Conservation (phyloP, 2,113 vertebrate species). For the Sisor rabdophorus region DNA sequence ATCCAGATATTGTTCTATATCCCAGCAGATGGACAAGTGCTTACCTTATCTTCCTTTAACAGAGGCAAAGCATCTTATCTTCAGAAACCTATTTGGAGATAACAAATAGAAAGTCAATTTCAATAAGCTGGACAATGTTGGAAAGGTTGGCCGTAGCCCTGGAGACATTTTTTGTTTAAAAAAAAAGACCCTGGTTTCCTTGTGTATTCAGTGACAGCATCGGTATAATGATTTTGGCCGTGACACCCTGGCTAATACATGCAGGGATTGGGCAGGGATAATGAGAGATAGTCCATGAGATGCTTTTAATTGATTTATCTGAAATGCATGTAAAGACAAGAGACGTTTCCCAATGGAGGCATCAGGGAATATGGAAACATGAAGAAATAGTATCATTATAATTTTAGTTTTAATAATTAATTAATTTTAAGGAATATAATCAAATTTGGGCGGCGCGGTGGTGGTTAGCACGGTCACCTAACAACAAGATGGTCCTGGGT, state of each 20-base stretch:
- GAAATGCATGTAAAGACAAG: not conserved
- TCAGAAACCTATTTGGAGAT: slow-evolving; percentile 22
- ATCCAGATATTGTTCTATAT: too few relatives aligned
- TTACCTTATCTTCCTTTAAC: slow-evolving; percentile 20
- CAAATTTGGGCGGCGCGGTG: too few relatives aligned
- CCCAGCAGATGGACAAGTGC: not conserved
- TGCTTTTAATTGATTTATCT: slow-evolving; percentile 8
- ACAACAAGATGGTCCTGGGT: too few relatives aligned
- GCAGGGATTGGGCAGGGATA: not conserved
- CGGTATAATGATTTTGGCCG: not conserved
- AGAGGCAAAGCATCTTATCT: slow-evolving; percentile 25
- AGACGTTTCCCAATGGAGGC: not conserved
- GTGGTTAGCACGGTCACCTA: too few relatives aligned
- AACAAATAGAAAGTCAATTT: slow-evolving; percentile 33
- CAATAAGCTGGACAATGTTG: slow-evolving; percentile 10
- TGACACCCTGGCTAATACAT: not conserved
- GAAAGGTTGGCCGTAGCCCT: not conserved
- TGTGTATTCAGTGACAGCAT: not conserved
- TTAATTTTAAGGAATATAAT: too few relatives aligned
- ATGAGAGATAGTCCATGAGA: slow-evolving; percentile 14
- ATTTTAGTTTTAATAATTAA: too few relatives aligned
- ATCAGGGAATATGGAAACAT: not conserved
- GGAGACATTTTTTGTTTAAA: not conserved
- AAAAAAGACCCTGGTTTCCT: not conserved
- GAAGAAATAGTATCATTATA: not conserved